Base-by-base conservation (phyloP, 2,888 invertebrate genomes). In the Plagiodera versicolora region DNA sequence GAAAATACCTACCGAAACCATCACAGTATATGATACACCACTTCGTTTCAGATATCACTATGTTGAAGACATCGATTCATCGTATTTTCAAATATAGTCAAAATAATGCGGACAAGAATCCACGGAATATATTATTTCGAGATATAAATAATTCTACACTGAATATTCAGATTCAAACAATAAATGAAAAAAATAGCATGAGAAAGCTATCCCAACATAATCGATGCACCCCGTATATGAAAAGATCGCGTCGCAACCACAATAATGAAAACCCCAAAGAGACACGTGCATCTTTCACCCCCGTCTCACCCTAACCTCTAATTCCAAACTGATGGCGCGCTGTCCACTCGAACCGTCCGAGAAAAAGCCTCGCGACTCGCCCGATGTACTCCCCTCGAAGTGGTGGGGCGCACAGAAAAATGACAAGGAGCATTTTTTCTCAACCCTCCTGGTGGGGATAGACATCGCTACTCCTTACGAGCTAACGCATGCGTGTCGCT, bases 391-490 rank as follows among this genome's bases (percentile, higher is more conserved):
- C 67, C 67, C 70, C 69, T 67, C 45, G 24, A 44, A 62, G 66
- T 67, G 72, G 77, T 61, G 74, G 78, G 77, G 75, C 70, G 69
- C 68, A 59, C 66, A 70, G 77, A 78, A 79, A 79, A 79, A 77
- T 71, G 67, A 72, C 75, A 77, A 76, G 75, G 74, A 76, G 76
- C 71, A 57, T 74, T 78, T 79, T 77, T 78, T 76, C 70, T 69
- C 69, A 70, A 66, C 70, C 72, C 72, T 67, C 63, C 70, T 68
- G 67, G 78, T 73, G 78, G 78, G 75, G 77, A 73, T 71, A 73
- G 70, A 72, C 66, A 68, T 68, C 70, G 68, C 68, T 71, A 75
- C 77, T 80, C 79, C 80, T 80, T 79, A 79, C 72, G 73, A 74
- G 74, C 74, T 72, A 72, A 68, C 76, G 78, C 79, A 74, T 75